These are phyloP conservation scores for Ischnus inquisitorius DNA, from an alignment of 2,888 invertebrate genomes.

Conservation along the genomic window DNA sequence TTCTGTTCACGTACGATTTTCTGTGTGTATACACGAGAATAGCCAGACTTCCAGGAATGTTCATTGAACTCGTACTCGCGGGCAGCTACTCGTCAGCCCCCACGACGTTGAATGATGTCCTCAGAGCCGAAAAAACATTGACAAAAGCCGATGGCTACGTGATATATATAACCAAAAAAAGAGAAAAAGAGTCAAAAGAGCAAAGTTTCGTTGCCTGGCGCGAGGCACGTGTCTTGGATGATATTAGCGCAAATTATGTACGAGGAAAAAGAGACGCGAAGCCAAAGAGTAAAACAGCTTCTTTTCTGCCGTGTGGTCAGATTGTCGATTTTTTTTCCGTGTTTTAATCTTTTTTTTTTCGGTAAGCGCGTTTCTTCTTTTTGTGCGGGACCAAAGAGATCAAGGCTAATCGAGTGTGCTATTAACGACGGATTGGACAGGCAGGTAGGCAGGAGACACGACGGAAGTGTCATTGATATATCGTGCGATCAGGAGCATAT, in stretches of 20 bases:
- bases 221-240: constrained; percentile 63
- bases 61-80: constrained; percentile 63
- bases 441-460: constrained; percentile 4
- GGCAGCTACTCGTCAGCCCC: constrained; percentile 30
- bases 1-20: constrained; percentile 56
- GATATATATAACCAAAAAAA: constrained; percentile 12
- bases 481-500: constrained; percentile 16
- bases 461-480: constrained; percentile 23
- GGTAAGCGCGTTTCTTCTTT: not conserved
- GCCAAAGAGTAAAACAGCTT: constrained; percentile 12
- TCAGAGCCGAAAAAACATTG: constrained; percentile 44
- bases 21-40: constrained; percentile 30
- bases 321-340: constrained; percentile 3
- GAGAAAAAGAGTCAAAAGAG: constrained; percentile 12
- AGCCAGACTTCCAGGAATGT: constrained; percentile 65
- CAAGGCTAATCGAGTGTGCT: constrained; percentile 42
- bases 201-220: constrained; percentile 45
- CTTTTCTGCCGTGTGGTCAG: not conserved
- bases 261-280: not conserved
- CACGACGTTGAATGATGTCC: constrained; percentile 59
- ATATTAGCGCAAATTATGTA: constrained; percentile 21
- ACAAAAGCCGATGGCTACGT: constrained; percentile 58
- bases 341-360: constrained; percentile 38
- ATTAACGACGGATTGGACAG: constrained; percentile 13
- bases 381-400: constrained; percentile 17